These are phyloP conservation scores for Scytalopus superciliaris DNA, from an alignment of 2,113 vertebrate genomes.

Conservation along the genomic window DNA sequence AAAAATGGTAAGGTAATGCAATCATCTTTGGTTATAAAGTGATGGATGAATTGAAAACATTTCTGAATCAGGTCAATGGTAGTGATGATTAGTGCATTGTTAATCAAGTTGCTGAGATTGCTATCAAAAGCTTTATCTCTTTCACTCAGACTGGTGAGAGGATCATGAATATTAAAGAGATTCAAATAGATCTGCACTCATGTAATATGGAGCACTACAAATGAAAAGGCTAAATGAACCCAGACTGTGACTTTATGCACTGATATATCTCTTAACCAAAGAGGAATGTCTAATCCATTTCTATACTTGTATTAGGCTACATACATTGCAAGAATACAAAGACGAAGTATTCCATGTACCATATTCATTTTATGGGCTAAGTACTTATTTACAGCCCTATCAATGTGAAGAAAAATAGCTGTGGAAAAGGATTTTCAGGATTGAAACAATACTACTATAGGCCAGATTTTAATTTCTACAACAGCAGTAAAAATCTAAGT, in stretches of 20 bases:
- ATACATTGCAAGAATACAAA: constrained; percentile 46
- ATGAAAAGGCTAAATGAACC: constrained; percentile 82
- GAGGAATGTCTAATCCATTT: constrained; percentile 74
- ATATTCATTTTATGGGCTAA: constrained; percentile 28
- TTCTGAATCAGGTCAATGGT: constrained; percentile 86
- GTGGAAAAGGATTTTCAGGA: background rate
- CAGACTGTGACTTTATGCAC: constrained; percentile 76
- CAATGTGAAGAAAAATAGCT: background rate
- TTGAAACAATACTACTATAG: background rate
- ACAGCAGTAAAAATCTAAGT: background rate
- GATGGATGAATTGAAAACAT: constrained; percentile 82
- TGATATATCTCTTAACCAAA: constrained; percentile 78
- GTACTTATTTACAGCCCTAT: constrained; percentile 36
- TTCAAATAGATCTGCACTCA: constrained; percentile 82
- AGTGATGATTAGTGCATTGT: constrained; percentile 88
- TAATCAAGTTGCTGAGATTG: constrained; percentile 88
- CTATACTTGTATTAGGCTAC: constrained; percentile 46
- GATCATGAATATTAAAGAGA: constrained; percentile 88
- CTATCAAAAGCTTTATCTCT: constrained; percentile 84
- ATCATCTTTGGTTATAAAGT: constrained; percentile 83
- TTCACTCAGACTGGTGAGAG: constrained; percentile 81
- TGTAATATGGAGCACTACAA: constrained; percentile 81
- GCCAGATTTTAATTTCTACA: constrained; percentile 25
- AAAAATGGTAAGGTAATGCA: constrained; percentile 83
- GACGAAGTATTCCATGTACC: background rate